Percentiles rank a stretch among this genome's conserved stretches.
Evolutionary conservation across 2,797 vertebrate genomes (phyloP).

Genomic region (Sardinella longiceps): DNA sequence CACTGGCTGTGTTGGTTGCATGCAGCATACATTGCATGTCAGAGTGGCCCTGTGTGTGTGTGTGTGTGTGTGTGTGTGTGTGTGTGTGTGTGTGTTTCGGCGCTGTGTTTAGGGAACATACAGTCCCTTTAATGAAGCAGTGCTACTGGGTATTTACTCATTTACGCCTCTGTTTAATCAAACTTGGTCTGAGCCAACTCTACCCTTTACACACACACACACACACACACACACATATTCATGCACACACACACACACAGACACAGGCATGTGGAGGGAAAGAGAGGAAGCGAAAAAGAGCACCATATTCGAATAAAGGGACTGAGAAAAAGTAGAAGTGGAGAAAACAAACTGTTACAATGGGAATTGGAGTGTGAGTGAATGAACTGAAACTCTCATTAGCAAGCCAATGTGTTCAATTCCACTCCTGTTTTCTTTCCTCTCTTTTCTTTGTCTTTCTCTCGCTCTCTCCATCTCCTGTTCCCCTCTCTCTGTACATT

Average conservation of each 20-base stretch:
- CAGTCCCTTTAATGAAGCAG: neutral
- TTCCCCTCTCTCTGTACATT: conserved; percentile 24
- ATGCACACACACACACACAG: neutral
- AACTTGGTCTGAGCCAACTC: neutral
- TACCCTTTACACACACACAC: neutral
- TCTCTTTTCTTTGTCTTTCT: conserved; percentile 30
- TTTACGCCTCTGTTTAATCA: neutral
- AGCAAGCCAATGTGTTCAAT: neutral
- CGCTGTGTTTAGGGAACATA: neutral
- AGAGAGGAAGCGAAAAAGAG: neutral
- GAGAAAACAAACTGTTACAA: neutral
- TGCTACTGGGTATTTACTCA: neutral
- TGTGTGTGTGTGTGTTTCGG: no score
- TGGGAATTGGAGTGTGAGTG: neutral
- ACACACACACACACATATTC: neutral
- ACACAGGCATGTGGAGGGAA: no score
- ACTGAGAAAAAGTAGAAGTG: neutral
- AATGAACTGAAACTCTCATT: neutral
- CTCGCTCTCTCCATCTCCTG: conserved; percentile 26
- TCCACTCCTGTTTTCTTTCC: neutral
- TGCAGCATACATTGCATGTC: neutral
- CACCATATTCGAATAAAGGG: neutral
- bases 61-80: no score
- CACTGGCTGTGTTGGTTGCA: neutral
- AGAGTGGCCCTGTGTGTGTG: neutral